These are phyloP conservation scores for Chrysolina oricalcia DNA, from an alignment of 2,888 invertebrate species.

Conservation along the genomic window DNA sequence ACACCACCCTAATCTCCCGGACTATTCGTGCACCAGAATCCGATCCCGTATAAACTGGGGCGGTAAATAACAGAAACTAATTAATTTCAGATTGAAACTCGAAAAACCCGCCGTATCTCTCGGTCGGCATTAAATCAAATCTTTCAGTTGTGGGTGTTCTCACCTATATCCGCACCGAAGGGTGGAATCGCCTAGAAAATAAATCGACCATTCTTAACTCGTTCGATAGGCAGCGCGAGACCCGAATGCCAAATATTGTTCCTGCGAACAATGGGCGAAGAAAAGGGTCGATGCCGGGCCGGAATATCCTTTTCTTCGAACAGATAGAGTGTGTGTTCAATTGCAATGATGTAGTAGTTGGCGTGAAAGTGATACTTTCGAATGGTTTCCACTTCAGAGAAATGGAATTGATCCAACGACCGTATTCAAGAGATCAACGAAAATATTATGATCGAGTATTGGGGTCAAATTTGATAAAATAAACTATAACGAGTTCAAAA, in stretches of 20 bases:
- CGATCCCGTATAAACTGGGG: constrained; percentile 32
- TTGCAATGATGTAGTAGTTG: constrained; percentile 7
- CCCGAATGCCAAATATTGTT: constrained; percentile 57
- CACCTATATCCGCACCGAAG: constrained; percentile 59
- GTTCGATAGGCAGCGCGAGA: constrained; percentile 52
- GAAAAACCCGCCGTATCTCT: constrained; percentile 41
- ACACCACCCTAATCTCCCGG: not conserved
- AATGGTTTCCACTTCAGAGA: not conserved
- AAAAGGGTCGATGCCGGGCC: constrained; percentile 19
- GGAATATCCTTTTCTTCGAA: constrained; percentile 34
- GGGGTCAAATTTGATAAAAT: too few relatives aligned
- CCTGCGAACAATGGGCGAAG: constrained; percentile 35
- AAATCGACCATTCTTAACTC: constrained; percentile 45
- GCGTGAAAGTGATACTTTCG: not conserved
- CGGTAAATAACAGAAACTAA: constrained; percentile 57
- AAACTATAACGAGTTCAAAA: too few relatives aligned
- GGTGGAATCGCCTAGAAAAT: constrained; percentile 43
- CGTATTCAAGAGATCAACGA: too few relatives aligned
- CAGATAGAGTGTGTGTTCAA: constrained; percentile 36
- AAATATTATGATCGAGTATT: too few relatives aligned
- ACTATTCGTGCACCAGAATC: constrained; percentile 34
- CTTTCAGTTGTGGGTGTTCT: constrained; percentile 56
- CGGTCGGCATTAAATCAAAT: constrained; percentile 58
- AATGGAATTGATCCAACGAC: not conserved
- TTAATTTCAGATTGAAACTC: constrained; percentile 55